Base-by-base conservation (phyloP, 1,140 invertebrate genomes). In the Oscheius sp. region DNA sequence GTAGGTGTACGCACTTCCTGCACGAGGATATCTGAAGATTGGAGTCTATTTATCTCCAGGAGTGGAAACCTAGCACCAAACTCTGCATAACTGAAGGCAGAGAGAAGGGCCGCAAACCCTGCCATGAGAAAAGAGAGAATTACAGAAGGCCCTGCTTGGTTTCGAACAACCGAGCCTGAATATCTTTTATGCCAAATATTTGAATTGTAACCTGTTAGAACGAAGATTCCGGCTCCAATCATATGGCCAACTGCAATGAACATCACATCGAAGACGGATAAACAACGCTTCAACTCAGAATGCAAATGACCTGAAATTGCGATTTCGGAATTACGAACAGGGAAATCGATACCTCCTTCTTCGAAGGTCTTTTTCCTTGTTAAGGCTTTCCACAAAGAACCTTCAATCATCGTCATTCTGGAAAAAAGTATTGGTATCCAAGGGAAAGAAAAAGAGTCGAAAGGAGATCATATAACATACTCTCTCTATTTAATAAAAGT, bases 81-180 rank as follows among this genome's bases (percentile, higher is more conserved):
- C 85, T 97, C 94, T 1, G 93, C 92, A 81, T 95, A 95, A 82
- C 93, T 95, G 0, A 96, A 85, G 0, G 93, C 92, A 2, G 93
- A 85, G 10, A 79, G 85, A 32, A 94, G 87, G 0, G 92, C 92
- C 0, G 93, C 92, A 1, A 94, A 84, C 1, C 92, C 93, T 84
- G 0, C 93, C 45, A 95, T 83, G 0, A 94, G 86, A 78, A 94
- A 94, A 18, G 92, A 93, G 0, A 95, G 73, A 3, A 93, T 89
- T 1, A 94, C 92, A 13, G 90, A 92, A 1, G 93, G 93, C 2
- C 94, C 94, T 0, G 93, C 93, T 74, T 90, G 90, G 65, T 91
- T 89, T 68, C 89, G 89, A 1, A 93, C 92, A 1, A 95, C 92
- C 0, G 91, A 90, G 45, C 93, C 93, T 73, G 36, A 73, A 73